Conservation (phyloP, 2,888 invertebrate species). For the Athrips mouffetella region DNA sequence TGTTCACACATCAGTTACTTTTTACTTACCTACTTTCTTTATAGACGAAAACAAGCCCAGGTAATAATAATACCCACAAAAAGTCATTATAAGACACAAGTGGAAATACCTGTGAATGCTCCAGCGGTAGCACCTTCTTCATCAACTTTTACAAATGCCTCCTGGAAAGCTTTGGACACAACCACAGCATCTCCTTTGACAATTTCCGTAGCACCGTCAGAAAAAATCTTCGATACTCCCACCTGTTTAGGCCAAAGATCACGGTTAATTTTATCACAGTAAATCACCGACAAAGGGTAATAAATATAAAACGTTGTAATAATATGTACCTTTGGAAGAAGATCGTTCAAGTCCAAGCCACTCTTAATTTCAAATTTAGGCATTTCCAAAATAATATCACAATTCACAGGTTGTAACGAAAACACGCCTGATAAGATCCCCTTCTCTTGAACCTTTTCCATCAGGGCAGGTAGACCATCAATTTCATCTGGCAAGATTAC, state of each 20-base stretch:
- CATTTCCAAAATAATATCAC: constrained; percentile 36
- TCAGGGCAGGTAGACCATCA: constrained; percentile 41
- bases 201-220: constrained; percentile 35
- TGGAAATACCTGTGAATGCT: constrained; percentile 80
- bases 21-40: too few species aligned
- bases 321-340: constrained; percentile 42
- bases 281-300: constrained; percentile 12
- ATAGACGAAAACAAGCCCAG: too few species aligned
- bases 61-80: too few species aligned
- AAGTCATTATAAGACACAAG: neutral
- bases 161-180: constrained; percentile 84
- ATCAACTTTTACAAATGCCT: constrained; percentile 88
- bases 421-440: constrained; percentile 45
- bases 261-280: too few species aligned
- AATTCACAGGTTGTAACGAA: constrained; percentile 29
- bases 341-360: constrained; percentile 38
- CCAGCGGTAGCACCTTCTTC: constrained; percentile 91
- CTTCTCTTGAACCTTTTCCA: constrained; percentile 39
- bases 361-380: constrained; percentile 50
- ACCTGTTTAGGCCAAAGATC: constrained; percentile 37
- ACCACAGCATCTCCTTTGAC: constrained; percentile 34
- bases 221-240: constrained; percentile 43
- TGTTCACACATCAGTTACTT: too few species aligned
- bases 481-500: constrained; percentile 44
- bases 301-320: neutral